Percentiles rank a stretch among this genome's conserved stretches.
phyloP scores from a whole-genome alignment of 2,113 vertebrate species.

The Microtus montanus region DNA sequence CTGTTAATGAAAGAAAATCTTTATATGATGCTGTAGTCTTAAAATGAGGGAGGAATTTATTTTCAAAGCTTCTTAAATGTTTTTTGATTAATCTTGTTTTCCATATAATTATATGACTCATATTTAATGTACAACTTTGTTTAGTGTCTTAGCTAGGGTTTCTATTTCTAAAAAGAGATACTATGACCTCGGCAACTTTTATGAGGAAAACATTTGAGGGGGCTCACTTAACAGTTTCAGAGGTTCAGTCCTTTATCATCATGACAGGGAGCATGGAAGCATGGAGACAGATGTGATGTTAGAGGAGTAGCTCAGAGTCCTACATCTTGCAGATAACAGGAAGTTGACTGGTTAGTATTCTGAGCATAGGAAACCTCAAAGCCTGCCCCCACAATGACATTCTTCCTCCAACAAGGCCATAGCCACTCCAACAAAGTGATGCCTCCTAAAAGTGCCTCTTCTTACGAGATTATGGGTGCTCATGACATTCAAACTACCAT shows the following conservation, averaged over 20 bases:
- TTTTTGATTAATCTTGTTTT: background rate
- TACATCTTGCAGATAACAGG: background rate
- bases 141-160: background rate
- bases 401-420: background rate
- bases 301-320: background rate
- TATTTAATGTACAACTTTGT: constrained; percentile 7
- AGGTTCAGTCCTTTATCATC: background rate
- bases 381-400: background rate
- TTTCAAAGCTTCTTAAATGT: background rate
- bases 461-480: background rate
- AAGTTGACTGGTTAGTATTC: background rate
- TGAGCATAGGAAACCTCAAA: background rate
- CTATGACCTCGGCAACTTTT: background rate
- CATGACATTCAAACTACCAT: background rate
- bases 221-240: background rate
- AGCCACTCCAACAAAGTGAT: background rate
- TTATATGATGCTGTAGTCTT: background rate
- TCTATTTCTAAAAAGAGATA: background rate
- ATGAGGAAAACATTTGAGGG: background rate
- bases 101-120: background rate
- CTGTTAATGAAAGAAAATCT: constrained; percentile 23
- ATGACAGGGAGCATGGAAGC: background rate
- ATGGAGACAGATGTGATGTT: background rate
- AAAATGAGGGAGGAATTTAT: background rate
- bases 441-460: background rate